phyloP scores from a whole-genome alignment of 2,113 vertebrate species.

The Platysteira castanea region DNA sequence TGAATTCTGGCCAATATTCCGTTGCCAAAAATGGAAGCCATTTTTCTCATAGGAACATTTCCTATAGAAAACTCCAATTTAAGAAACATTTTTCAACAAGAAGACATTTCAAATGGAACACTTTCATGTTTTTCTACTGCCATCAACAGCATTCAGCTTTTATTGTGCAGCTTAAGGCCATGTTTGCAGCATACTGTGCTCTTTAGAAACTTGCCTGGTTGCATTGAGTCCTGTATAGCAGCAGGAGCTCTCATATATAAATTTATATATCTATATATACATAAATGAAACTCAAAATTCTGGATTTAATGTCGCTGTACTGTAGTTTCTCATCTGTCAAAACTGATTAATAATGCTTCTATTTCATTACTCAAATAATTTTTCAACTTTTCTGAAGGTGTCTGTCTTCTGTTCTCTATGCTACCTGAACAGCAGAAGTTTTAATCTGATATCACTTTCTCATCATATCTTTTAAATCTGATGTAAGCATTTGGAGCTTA shows the following conservation, averaged over 20 bases:
- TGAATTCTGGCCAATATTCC: background rate
- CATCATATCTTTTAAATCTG: background rate
- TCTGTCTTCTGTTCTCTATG: background rate
- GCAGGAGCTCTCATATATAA: background rate
- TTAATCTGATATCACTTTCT: background rate
- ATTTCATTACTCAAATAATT: background rate
- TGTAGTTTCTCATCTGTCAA: background rate
- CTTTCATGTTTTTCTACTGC: constrained; percentile 44
- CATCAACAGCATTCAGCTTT: constrained; percentile 45
- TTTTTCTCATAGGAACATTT: constrained; percentile 32
- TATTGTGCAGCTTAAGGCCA: constrained; percentile 46
- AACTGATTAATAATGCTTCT: background rate
- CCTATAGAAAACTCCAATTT: constrained; percentile 26
- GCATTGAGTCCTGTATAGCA: background rate
- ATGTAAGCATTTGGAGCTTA: background rate
- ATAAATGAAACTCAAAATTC: background rate
- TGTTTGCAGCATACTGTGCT: constrained; percentile 38
- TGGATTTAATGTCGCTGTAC: background rate
- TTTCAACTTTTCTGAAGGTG: background rate
- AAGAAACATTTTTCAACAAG: constrained; percentile 34
- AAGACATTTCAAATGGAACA: constrained; percentile 42
- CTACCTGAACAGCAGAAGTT: background rate
- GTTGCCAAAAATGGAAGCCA: constrained; percentile 24
- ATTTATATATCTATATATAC: background rate
- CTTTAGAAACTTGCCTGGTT: constrained; percentile 24